Evolutionary conservation across 2,113 vertebrate genomes (phyloP).

Genomic region (Sylvia atricapilla): DNA sequence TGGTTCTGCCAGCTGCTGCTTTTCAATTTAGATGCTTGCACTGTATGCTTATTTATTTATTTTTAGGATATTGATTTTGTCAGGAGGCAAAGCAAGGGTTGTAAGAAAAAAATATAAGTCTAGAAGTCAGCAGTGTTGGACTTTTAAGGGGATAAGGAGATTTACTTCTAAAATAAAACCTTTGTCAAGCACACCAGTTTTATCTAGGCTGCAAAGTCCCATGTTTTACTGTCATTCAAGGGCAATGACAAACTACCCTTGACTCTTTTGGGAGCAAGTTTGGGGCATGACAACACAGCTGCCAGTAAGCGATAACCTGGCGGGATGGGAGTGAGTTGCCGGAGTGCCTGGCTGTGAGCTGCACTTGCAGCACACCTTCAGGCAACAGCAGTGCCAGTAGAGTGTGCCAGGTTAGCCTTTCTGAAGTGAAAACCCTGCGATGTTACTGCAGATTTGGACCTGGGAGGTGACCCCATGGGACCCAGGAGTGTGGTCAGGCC

Average conservation of each 20-base stretch:
- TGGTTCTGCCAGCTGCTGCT: background rate
- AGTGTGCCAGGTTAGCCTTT: background rate
- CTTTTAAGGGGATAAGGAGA: background rate
- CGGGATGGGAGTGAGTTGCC: background rate
- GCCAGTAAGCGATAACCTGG: accelerated
- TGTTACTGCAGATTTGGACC: background rate
- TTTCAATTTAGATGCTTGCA: background rate
- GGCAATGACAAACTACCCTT: background rate
- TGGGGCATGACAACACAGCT: background rate
- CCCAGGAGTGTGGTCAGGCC: background rate
- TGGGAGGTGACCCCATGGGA: accelerated
- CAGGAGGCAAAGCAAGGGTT: background rate
- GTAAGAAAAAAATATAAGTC: background rate
- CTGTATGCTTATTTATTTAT: slow-evolving; percentile 25
- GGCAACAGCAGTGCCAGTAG: background rate
- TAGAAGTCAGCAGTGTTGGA: background rate
- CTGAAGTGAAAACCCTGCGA: background rate
- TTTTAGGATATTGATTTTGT: slow-evolving; percentile 50
- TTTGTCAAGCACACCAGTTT: background rate
- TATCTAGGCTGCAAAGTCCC: background rate
- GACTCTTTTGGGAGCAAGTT: background rate
- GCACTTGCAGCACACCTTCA: background rate
- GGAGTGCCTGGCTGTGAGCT: background rate
- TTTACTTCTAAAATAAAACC: background rate
- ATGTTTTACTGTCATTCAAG: background rate